Evolutionary conservation across 2,797 vertebrate genomes (phyloP).

Genomic region (Perodicticus potto): DNA sequence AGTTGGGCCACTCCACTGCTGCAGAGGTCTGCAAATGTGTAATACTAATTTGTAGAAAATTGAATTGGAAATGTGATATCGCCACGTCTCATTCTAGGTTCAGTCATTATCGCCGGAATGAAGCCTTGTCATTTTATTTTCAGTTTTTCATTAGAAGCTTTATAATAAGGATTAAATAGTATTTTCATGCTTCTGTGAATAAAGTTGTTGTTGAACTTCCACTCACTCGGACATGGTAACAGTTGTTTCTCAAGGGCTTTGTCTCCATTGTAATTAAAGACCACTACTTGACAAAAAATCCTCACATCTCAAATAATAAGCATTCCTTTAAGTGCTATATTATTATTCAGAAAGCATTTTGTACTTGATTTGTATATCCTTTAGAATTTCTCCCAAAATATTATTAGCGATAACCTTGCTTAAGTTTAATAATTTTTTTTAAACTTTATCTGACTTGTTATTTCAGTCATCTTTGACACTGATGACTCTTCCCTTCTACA

Average conservation of each 20-base stretch:
- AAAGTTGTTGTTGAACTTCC: slow-evolving; percentile 71
- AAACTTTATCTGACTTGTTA: not conserved
- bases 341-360: slow-evolving; percentile 42
- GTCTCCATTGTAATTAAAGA: slow-evolving; percentile 72
- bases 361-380: not conserved
- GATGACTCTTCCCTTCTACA: not conserved
- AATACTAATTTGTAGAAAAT: slow-evolving; percentile 76
- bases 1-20: slow-evolving; percentile 68
- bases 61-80: slow-evolving; percentile 76
- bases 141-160: slow-evolving; percentile 78
- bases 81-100: slow-evolving; percentile 23
- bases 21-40: slow-evolving; percentile 61
- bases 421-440: not conserved
- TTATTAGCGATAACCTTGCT: not conserved
- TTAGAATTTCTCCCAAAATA: not conserved
- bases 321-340: not conserved
- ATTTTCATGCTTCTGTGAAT: slow-evolving; percentile 81
- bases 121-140: slow-evolving; percentile 74
- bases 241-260: slow-evolving; percentile 69
- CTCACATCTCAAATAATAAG: slow-evolving; percentile 23
- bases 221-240: slow-evolving; percentile 49
- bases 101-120: slow-evolving; percentile 65
- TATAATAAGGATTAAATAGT: slow-evolving; percentile 74
- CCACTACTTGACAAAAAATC: slow-evolving; percentile 66
- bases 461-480: not conserved